phyloP scores from a whole-genome alignment of 2,113 vertebrate species.

The Sceloporus undulatus region DNA sequence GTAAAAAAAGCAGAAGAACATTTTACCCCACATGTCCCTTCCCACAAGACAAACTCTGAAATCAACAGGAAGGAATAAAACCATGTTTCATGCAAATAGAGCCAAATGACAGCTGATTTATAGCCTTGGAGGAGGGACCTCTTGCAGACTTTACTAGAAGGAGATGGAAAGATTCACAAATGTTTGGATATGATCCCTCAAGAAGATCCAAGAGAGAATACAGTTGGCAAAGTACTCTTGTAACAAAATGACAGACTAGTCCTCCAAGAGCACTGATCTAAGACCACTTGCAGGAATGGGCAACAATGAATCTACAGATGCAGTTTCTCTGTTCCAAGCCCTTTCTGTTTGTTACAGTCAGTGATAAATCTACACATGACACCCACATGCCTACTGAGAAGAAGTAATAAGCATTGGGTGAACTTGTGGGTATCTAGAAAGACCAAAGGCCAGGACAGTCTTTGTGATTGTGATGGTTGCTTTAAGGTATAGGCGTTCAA shows the following conservation, averaged over 20 bases:
- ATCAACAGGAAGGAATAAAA: neutral
- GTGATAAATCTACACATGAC: neutral
- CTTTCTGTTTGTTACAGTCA: neutral
- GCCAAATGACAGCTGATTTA: neutral
- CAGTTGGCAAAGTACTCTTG: neutral
- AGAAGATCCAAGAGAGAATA: neutral
- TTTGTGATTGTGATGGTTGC: neutral
- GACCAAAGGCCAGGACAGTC: neutral
- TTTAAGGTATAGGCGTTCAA: too few species aligned
- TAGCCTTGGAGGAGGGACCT: conserved; percentile 3
- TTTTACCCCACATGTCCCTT: neutral
- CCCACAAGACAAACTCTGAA: conserved; percentile 20
- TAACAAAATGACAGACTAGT: neutral
- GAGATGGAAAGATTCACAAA: neutral
- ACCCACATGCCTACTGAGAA: neutral
- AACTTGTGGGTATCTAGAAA: neutral
- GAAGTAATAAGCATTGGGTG: neutral
- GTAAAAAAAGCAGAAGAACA: neutral
- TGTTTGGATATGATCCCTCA: neutral
- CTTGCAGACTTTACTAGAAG: neutral
- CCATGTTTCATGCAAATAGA: neutral
- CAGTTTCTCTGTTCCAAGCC: neutral
- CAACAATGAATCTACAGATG: neutral
- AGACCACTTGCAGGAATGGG: neutral
- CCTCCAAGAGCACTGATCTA: neutral